Conservation (phyloP, 2,888 invertebrate species). For the Neoscelio sp. region DNA sequence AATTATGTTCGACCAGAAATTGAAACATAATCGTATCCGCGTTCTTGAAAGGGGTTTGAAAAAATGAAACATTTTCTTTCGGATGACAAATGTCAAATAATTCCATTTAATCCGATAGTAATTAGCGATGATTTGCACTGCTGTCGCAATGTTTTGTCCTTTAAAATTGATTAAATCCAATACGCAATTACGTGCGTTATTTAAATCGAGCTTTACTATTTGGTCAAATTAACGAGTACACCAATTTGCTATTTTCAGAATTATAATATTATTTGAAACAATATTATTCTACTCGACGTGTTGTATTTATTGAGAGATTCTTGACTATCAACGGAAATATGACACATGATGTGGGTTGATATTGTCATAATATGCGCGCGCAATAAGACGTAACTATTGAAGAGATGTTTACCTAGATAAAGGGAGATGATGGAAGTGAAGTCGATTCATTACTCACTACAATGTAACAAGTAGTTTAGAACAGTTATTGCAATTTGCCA, state of each 20-base stretch:
- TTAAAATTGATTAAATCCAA: too few relatives aligned
- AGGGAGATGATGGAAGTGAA: constrained; percentile 22
- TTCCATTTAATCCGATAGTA: too few relatives aligned
- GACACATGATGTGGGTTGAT: constrained; percentile 7
- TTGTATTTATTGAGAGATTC: constrained; percentile 5
- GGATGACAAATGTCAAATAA: too few relatives aligned
- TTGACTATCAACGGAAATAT: constrained; percentile 1
- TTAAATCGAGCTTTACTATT: not conserved
- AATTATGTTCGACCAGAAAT: constrained; percentile 4
- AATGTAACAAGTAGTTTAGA: constrained; percentile 22
- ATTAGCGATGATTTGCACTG: too few relatives aligned
- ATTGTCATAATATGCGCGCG: constrained; percentile 3
- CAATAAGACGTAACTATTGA: constrained; percentile 24
- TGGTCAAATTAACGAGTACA: not conserved
- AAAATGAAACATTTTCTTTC: too few relatives aligned
- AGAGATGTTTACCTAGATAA: constrained; percentile 12
- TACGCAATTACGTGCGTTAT: constrained; percentile 8
- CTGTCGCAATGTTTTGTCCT: too few relatives aligned
- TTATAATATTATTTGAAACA: not conserved
- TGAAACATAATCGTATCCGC: constrained; percentile 3
- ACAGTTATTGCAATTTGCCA: constrained; percentile 26
- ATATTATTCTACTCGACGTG: constrained; percentile 1
- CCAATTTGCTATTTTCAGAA: not conserved
- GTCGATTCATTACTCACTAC: constrained; percentile 32
- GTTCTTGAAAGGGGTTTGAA: too few relatives aligned